phyloP scores from a whole-genome alignment of 2,888 invertebrate genomes.

The Melitaea athalia region DNA sequence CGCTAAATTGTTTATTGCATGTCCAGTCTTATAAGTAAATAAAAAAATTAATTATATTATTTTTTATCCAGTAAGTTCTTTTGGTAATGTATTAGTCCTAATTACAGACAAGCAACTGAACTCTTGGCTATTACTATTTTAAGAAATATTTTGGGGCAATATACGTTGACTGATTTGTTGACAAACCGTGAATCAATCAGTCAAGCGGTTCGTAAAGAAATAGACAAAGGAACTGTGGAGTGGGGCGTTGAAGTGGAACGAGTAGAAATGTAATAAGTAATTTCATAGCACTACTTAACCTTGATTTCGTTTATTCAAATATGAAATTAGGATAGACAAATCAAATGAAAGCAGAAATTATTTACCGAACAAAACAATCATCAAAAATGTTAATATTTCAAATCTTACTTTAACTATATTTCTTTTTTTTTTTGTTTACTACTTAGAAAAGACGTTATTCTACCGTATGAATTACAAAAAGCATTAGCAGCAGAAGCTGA shows the following conservation, averaged over 20 bases:
- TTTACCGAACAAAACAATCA: background rate
- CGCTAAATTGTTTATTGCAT: conserved; percentile 84
- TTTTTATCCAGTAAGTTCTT: background rate
- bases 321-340: background rate
- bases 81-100: conserved; percentile 3
- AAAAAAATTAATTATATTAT: background rate
- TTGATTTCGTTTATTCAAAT: conserved; percentile 18
- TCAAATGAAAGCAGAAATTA: background rate
- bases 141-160: conserved; percentile 84
- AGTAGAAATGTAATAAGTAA: conserved; percentile 83
- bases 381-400: background rate
- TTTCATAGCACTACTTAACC: conserved; percentile 27
- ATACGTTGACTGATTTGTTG: conserved; percentile 83
- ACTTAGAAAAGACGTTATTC: conserved; percentile 55
- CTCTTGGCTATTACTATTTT: conserved; percentile 71
- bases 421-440: background rate
- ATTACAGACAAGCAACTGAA: conserved; percentile 62
- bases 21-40: conserved; percentile 54
- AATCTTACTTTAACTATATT: background rate
- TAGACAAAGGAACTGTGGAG: conserved; percentile 74
- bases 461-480: conserved; percentile 60
- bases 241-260: conserved; percentile 84
- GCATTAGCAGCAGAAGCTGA: conserved; percentile 68
- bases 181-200: conserved; percentile 84
- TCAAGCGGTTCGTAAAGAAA: conserved; percentile 72